These are phyloP conservation scores for Delichon dasypus DNA, from an alignment of 2,797 vertebrate species.

Conservation along the genomic window DNA sequence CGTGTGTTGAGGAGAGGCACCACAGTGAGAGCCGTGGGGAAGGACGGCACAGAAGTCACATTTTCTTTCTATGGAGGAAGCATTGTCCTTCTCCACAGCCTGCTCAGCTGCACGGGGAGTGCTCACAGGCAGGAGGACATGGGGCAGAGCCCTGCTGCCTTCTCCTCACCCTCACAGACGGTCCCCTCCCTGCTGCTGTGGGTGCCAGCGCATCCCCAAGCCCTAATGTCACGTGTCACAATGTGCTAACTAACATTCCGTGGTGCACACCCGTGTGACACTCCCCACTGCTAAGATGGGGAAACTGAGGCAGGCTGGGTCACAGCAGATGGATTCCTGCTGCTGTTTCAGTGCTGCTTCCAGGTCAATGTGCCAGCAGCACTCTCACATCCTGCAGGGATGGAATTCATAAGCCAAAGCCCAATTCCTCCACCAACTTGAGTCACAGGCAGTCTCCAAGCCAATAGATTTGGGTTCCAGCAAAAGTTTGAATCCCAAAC, in stretches of 20 bases:
- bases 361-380: not conserved
- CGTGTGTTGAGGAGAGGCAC: not conserved
- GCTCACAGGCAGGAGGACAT: accelerated
- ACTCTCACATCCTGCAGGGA: not conserved
- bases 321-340: accelerated
- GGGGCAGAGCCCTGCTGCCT: not conserved
- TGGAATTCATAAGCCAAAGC: not conserved
- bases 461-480: not conserved
- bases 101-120: not conserved
- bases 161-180: not conserved
- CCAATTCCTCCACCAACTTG: not conserved
- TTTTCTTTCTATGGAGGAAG: not conserved
- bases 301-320: conserved; percentile 17
- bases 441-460: not conserved
- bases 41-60: not conserved
- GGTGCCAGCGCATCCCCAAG: accelerated
- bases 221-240: accelerated
- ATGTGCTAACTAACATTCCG: accelerated
- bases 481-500: not conserved
- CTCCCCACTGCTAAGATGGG: accelerated
- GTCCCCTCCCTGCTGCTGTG: not conserved
- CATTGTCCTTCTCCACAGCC: not conserved
- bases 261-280: accelerated
- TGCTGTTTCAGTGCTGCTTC: not conserved
- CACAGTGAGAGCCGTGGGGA: not conserved